phyloP scores from a whole-genome alignment of 2,888 invertebrate species.

The Drosophila robusta region DNA sequence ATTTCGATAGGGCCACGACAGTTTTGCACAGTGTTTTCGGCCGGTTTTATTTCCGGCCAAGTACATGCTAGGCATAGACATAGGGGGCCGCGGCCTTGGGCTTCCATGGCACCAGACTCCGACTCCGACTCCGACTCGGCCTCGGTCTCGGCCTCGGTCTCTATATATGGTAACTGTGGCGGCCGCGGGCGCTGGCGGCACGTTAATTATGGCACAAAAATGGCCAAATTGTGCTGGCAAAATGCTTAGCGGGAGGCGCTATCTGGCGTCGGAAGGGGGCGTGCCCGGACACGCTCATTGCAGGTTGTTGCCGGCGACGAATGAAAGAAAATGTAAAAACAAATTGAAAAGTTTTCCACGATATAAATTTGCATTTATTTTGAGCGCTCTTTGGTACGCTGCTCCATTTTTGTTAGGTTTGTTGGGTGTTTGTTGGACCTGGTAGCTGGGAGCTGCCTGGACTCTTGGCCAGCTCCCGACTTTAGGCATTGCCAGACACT shows the following conservation, averaged over 20 bases:
- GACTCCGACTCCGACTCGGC: constrained; percentile 3
- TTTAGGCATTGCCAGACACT: constrained; percentile 26
- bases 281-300: constrained; percentile 36
- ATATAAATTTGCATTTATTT: constrained; percentile 79
- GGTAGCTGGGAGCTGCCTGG: not conserved
- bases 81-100: constrained; percentile 36
- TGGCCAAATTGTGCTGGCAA: constrained; percentile 66
- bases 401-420: constrained; percentile 15
- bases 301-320: constrained; percentile 47
- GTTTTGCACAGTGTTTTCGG: constrained; percentile 31
- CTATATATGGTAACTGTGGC: constrained; percentile 27
- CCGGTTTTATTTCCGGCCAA: constrained; percentile 10
- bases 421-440: constrained; percentile 2
- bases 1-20: not conserved
- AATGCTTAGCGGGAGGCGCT: constrained; percentile 48
- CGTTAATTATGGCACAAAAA: constrained; percentile 71
- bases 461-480: constrained; percentile 4
- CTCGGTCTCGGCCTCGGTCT: not conserved
- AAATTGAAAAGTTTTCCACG: constrained; percentile 77
- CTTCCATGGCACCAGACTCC: constrained; percentile 4
- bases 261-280: constrained; percentile 10
- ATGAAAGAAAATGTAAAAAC: constrained; percentile 59
- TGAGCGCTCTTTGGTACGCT: constrained; percentile 51
- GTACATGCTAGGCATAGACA: constrained; percentile 1
- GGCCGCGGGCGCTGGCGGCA: constrained; percentile 48